These are phyloP conservation scores for Platycnemis pennipes DNA, from an alignment of 2,888 invertebrate species.

Conservation along the genomic window DNA sequence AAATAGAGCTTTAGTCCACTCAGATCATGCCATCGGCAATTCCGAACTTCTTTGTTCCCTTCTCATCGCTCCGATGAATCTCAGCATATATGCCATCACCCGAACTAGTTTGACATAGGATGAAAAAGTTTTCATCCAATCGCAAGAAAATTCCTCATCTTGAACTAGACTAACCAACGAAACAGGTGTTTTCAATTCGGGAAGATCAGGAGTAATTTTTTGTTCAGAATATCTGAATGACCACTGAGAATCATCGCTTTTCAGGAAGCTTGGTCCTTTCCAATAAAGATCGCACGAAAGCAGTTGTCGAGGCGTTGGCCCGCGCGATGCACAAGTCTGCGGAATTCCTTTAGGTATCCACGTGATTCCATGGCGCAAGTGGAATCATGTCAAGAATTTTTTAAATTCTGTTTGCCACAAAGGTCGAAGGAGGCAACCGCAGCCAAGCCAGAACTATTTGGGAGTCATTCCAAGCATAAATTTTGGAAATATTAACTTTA, in stretches of 20 bases:
- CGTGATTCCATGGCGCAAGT: neutral
- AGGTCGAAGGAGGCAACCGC: too few relatives aligned
- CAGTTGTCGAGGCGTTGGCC: neutral
- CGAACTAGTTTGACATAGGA: too few relatives aligned
- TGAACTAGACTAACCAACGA: too few relatives aligned
- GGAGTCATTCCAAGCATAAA: neutral
- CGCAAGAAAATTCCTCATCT: too few relatives aligned
- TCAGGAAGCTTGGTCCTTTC: neutral
- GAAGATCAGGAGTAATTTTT: too few relatives aligned
- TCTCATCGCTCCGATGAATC: neutral
- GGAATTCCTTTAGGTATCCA: neutral
- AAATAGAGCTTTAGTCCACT: neutral
- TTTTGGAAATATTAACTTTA: neutral
- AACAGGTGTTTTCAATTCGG: too few relatives aligned
- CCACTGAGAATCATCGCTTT: neutral
- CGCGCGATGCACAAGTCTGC: constrained; percentile 4
- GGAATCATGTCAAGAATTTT: neutral
- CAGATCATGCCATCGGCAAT: neutral
- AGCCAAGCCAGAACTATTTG: too few relatives aligned
- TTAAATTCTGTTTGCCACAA: too few relatives aligned
- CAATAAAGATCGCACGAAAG: neutral
- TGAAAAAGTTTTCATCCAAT: too few relatives aligned
- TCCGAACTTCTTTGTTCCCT: neutral
- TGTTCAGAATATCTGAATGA: too few relatives aligned
- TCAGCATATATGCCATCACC: too few relatives aligned